phyloP scores from a whole-genome alignment of 2,113 vertebrate species.

The Halcyon senegalensis region DNA sequence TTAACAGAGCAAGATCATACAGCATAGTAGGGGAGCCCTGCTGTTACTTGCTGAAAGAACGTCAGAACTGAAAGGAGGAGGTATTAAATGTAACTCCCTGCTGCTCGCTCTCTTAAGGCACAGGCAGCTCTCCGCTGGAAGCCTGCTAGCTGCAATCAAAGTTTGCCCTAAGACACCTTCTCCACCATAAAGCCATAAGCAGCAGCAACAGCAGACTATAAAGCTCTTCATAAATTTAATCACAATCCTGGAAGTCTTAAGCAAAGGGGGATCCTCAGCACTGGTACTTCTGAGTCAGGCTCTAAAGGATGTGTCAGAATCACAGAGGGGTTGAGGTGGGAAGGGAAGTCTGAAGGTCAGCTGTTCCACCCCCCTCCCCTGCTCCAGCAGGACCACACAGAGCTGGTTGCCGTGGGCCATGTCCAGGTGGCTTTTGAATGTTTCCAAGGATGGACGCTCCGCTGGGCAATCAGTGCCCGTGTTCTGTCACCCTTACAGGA shows the following conservation, averaged over 20 bases:
- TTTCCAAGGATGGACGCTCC: background rate
- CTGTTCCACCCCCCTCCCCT: background rate
- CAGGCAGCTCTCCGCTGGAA: constrained; percentile 39
- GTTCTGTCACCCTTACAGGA: background rate
- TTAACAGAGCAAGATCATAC: background rate
- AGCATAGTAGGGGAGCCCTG: constrained; percentile 30
- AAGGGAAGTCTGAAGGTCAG: background rate
- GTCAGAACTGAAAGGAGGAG: constrained; percentile 31
- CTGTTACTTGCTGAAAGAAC: constrained; percentile 32
- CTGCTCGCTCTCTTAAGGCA: constrained; percentile 36
- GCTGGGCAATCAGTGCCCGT: accelerated
- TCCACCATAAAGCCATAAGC: background rate
- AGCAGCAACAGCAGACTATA: background rate
- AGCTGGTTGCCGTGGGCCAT: too few relatives aligned
- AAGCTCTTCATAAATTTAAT: background rate
- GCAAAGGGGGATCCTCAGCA: background rate
- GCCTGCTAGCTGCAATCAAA: constrained; percentile 37
- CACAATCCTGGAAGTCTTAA: background rate
- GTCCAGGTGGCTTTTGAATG: background rate
- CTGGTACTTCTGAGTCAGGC: background rate
- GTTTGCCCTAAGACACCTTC: constrained; percentile 18
- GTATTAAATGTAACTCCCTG: constrained; percentile 40
- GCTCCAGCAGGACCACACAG: background rate
- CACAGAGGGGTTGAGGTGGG: accelerated
- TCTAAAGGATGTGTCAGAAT: background rate